Conservation (phyloP, 2,888 invertebrate species). For the Morinoia aosen region DNA sequence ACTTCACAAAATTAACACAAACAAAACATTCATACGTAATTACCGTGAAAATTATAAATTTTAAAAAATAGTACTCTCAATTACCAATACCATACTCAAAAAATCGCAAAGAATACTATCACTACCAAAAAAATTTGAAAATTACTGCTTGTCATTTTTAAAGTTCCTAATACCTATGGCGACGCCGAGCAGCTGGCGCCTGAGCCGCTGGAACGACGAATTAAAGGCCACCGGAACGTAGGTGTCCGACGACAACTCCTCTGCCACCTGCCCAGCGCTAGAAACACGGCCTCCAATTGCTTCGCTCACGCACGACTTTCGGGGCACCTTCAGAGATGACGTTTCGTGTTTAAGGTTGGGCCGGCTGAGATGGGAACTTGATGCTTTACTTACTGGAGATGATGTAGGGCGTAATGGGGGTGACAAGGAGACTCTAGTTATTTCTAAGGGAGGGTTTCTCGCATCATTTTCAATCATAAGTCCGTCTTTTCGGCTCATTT, state of each 20-base stretch:
- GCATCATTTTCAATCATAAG: not conserved
- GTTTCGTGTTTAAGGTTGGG: not conserved
- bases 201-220: slow-evolving; percentile 60
- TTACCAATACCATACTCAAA: too few species aligned
- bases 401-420: not conserved
- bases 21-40: too few species aligned
- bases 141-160: not conserved
- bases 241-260: slow-evolving; percentile 59
- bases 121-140: not conserved
- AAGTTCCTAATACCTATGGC: not conserved
- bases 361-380: not conserved
- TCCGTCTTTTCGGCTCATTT: not conserved
- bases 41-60: too few species aligned
- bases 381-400: not conserved
- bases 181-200: slow-evolving; percentile 57
- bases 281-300: not conserved
- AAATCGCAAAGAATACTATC: not conserved
- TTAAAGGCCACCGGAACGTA: slow-evolving; percentile 61
- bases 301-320: not conserved
- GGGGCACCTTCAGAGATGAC: not conserved
- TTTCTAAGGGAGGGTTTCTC: not conserved
- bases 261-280: slow-evolving; percentile 48
- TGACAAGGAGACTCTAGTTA: not conserved
- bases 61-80: too few species aligned
- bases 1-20: too few species aligned